Base-by-base conservation (phyloP, 2,113 vertebrate species). In the Peromyscus californicus region DNA sequence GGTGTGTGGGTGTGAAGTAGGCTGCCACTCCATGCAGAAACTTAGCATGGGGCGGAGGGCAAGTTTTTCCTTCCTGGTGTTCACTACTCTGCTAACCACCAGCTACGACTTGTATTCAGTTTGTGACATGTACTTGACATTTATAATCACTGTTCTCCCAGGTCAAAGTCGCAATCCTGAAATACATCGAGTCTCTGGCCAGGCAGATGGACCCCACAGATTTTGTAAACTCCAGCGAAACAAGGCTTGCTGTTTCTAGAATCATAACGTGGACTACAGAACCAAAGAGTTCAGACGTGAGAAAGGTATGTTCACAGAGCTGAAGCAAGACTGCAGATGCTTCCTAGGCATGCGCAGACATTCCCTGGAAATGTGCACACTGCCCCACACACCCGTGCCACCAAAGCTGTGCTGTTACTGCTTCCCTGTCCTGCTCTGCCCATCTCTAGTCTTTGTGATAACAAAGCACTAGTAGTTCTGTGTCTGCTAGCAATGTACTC, bases 261-360 rank as follows among this genome's bases (percentile, higher is more conserved):
- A 99, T 99, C 98, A 99, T 99, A 98, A 99, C 99, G 70, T 99
- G 99, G 99, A 99, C 99, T 97, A 99, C 99, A 63, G 99, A 99
- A 98, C 99, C 99, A 98, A 99, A 99, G 99, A 99, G 99, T 98
- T 99, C 99, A 88, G 99, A 99, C 48, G 99, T 99, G 98, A 99
- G 99, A 98, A 99, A 99, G 99, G 99, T 99, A 98, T 83, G 98
- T 75, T 59, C 70, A 48, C 54, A 57, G 85, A 24, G 1, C 65
- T 19, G 7, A 76, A 54, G 48, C 31, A 7, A 65, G 39, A 29
- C 65, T 69, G 61, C 61, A 29, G 21, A 63, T 15, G 72, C 1
- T 87, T 86, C 36, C 57, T 26, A 80, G 59, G 65, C 15, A 2
- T 85, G 19, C 33, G 9, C 31, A 29, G 36, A 65, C 7, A 57